Evolutionary conservation across 37 sponge, comb jelly and placozoan genomes (phyloP).

Genomic region (Aphrocallistes beatrix): DNA sequence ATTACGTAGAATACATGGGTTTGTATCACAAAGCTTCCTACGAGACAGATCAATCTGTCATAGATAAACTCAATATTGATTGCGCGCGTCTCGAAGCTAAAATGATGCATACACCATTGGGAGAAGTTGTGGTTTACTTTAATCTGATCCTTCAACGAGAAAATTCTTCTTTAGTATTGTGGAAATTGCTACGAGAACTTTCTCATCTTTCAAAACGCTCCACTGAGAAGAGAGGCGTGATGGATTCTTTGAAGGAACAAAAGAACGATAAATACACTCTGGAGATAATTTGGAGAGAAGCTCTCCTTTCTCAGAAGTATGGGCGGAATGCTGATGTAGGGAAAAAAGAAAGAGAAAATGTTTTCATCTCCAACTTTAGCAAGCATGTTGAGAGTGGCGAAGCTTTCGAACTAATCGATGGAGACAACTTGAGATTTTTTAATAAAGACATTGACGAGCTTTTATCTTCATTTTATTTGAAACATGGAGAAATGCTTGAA

Average conservation of each 20-base stretch:
- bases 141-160: not conserved
- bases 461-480: not conserved
- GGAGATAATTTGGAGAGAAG: not conserved
- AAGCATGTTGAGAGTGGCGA: not conserved
- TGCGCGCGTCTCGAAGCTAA: not conserved
- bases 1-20: not conserved
- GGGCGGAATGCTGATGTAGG: not conserved
- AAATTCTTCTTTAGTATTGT: not conserved
- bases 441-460: not conserved
- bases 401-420: slow-evolving; percentile 7
- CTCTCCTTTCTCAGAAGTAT: not conserved
- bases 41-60: not conserved
- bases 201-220: not conserved
- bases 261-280: not conserved
- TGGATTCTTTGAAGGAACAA: not conserved
- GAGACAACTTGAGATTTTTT: not conserved
- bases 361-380: not conserved
- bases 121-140: not conserved
- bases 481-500: not conserved
- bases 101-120: not conserved
- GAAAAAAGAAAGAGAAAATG: not conserved
- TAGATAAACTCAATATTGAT: not conserved
- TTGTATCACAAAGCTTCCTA: not conserved
- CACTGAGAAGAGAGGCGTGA: no score
- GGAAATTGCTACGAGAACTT: not conserved